These are phyloP conservation scores for Gisinianus flammeolus DNA, from an alignment of 2,888 invertebrate species.

Conservation along the genomic window DNA sequence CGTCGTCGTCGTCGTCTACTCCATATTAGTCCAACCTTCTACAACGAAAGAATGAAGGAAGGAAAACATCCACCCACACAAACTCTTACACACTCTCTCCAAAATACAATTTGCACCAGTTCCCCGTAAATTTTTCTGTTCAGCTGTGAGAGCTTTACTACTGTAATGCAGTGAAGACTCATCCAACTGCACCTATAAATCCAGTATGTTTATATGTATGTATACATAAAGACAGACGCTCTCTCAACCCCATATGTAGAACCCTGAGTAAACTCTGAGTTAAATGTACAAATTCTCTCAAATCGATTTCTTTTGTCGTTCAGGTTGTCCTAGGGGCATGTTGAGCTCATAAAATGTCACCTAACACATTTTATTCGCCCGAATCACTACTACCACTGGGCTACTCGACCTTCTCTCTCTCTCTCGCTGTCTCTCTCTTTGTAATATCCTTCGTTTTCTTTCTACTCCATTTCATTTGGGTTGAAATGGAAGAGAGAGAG, in stretches of 20 bases:
- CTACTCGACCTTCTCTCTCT: not conserved
- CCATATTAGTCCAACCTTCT: no score
- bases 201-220: not conserved
- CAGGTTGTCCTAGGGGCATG: not conserved
- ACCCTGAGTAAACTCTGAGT: not conserved
- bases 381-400: no score
- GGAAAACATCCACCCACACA: no score
- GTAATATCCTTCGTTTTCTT: not conserved
- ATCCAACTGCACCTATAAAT: no score
- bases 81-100: no score
- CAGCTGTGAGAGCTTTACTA: no score
- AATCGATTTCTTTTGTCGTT: not conserved
- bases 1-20: no score
- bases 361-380: not conserved
- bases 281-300: not conserved
- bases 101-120: no score
- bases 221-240: not conserved
- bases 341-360: not conserved
- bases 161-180: no score
- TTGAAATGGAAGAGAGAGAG: not conserved
- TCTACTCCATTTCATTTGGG: not conserved
- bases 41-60: no score
- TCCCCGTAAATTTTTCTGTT: no score
- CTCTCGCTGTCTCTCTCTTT: not conserved
- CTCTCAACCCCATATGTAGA: not conserved